Base-by-base conservation (phyloP, 2,888 invertebrate species). In the Bruchidius siliquastri region DNA sequence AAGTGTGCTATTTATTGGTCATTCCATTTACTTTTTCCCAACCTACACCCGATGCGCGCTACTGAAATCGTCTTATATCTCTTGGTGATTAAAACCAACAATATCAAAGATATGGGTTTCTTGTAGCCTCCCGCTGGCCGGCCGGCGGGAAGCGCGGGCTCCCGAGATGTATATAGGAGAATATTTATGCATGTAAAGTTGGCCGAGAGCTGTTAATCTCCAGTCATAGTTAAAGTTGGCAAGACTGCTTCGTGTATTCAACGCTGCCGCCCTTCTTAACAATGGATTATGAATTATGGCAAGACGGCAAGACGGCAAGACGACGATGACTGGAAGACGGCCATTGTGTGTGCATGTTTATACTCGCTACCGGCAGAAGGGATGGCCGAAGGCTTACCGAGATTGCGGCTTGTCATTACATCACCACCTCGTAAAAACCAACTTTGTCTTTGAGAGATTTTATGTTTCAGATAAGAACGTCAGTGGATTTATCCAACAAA, bases 131-230 rank as follows among this genome's bases (percentile, higher is more conserved):
- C 49, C 49, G 49, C 49, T 49, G 49, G 49, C 49, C 49, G 18
- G 49, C 3, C 49, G 49, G 49, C 13, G 18, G 49, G 49, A 49
- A 49, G 49, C 49, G 83, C 81, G 79, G 79, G 76, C 77, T 76
- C 78, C 76, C 78, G 81, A 79, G 82, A 83, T 82, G 82, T 84
- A 79, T 78, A 83, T 82, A 81, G 82, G 84, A 8, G 49, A 83
- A 85, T 85, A 85, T 85, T 85, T 85, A 85, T 85, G 84, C 81
- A 84, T 84, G 84, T 84, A 84, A 84, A 85, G 83, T 84, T 84
- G 83, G 82, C 83, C 84, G 80, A 84, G 84, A 82, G 83, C 82
- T 84, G 84, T 85, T 85, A 84, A 84, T 84, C 84, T 85, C 81
- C 80, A 83, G 83, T 82, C 84, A 81, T 83, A 77, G 83, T 49